A percentile compares a stretch with the other conserved stretches of the same genome.
phyloP scores from a whole-genome alignment of 2,888 invertebrate species.

The Synanthedon andrenaeformis region DNA sequence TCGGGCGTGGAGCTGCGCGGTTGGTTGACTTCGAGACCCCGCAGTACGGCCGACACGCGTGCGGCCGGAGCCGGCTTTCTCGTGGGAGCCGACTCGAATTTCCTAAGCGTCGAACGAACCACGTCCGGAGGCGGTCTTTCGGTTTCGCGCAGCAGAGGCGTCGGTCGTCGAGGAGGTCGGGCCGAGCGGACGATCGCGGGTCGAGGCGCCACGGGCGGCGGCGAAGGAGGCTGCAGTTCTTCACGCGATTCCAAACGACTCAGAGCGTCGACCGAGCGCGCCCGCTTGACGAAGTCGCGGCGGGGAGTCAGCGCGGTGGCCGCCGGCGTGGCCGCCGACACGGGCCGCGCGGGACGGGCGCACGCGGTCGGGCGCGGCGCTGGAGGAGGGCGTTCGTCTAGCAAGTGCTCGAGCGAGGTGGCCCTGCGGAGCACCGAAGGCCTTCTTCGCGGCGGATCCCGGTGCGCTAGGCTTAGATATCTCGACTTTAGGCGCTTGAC shows the following conservation, averaged over 20 bases:
- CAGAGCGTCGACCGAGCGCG: slow-evolving; percentile 87
- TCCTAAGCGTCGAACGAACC: slow-evolving; percentile 85
- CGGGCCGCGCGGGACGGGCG: slow-evolving; percentile 24
- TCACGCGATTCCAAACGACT: slow-evolving; percentile 73
- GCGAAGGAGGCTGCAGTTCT: slow-evolving; percentile 64
- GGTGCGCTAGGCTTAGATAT: slow-evolving; percentile 85
- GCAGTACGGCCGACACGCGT: slow-evolving; percentile 53
- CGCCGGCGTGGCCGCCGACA: slow-evolving; percentile 32
- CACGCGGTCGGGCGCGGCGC: slow-evolving; percentile 25
- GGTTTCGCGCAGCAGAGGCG: slow-evolving; percentile 76
- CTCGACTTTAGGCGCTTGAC: slow-evolving; percentile 89
- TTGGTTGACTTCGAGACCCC: slow-evolving; percentile 33
- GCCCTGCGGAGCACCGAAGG: slow-evolving; percentile 83
- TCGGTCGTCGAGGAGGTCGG: slow-evolving; percentile 58
- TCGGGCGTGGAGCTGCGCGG: slow-evolving; percentile 45
- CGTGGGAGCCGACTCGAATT: slow-evolving; percentile 81
- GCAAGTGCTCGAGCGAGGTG: slow-evolving; percentile 85
- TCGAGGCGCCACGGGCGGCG: slow-evolving; percentile 35
- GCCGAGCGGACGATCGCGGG: slow-evolving; percentile 61
- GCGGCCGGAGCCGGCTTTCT: slow-evolving; percentile 64
- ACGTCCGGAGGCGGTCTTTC: slow-evolving; percentile 91
- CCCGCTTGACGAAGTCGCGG: slow-evolving; percentile 80
- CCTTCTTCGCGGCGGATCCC: slow-evolving; percentile 77
- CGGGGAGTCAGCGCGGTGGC: slow-evolving; percentile 55
- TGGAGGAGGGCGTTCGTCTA: slow-evolving; percentile 73